Evolutionary conservation across 2,797 vertebrate species (phyloP).

Genomic region (Coreius guichenoti): DNA sequence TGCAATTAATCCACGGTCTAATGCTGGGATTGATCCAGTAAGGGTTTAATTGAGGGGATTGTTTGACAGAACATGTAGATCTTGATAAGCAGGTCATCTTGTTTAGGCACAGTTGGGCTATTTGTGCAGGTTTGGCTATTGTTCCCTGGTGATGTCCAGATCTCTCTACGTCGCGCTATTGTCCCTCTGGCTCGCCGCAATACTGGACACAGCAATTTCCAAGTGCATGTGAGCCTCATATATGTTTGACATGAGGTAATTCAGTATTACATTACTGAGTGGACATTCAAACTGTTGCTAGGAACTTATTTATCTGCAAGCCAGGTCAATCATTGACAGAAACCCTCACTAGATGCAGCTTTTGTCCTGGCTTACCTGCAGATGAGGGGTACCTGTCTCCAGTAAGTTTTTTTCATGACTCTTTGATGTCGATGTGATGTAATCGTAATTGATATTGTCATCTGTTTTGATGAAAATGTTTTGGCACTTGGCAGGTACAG

Average conservation of each 20-base stretch:
- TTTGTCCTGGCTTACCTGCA: constrained; percentile 58
- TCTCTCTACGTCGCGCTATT: constrained; percentile 44
- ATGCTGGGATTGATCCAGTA: neutral
- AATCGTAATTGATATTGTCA: constrained; percentile 7
- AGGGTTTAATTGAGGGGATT: constrained; percentile 31
- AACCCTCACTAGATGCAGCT: constrained; percentile 34
- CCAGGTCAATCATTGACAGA: constrained; percentile 47
- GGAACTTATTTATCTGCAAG: constrained; percentile 57
- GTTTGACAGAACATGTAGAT: constrained; percentile 31
- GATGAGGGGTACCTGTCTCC: constrained; percentile 24
- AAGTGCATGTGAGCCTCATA: constrained; percentile 40
- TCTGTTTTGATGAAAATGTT: neutral
- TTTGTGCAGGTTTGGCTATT: constrained; percentile 51
- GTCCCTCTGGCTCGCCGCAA: constrained; percentile 60
- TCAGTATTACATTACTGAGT: constrained; percentile 11
- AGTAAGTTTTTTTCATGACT: constrained; percentile 19
- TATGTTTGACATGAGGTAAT: constrained; percentile 21
- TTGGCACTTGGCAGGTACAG: neutral
- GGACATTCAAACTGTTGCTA: constrained; percentile 42
- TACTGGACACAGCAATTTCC: constrained; percentile 62
- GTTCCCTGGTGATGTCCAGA: constrained; percentile 55
- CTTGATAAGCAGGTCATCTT: constrained; percentile 49
- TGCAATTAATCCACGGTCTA: neutral
- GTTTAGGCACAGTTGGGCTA: constrained; percentile 30
- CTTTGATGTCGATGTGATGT: constrained; percentile 14